Percentiles rank a stretch among this genome's conserved stretches.
Evolutionary conservation across 2,113 vertebrate genomes (phyloP).

Genomic region (Zosterops borbonicus): DNA sequence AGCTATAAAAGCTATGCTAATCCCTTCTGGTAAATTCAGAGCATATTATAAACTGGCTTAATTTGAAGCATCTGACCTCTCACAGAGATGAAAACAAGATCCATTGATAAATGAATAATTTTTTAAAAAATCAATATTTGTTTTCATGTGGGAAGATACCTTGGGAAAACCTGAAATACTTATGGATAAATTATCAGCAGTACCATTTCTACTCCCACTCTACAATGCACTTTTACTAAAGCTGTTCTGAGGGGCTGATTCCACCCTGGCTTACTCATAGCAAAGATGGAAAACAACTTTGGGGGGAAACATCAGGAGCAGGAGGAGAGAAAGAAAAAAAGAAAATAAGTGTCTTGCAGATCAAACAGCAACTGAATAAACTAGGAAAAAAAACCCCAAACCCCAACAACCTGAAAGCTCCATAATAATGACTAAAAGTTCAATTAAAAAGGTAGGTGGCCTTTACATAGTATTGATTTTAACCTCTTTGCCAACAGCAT

Average conservation of each 20-base stretch:
- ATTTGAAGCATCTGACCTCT: neutral
- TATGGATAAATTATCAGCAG: neutral
- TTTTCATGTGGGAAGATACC: neutral
- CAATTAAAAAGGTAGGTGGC: neutral
- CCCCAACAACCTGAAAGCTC: neutral
- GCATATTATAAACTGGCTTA: neutral
- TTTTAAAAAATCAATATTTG: neutral
- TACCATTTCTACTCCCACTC: neutral
- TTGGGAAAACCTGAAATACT: neutral
- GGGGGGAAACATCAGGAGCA: neutral
- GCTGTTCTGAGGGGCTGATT: neutral
- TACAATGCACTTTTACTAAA: neutral
- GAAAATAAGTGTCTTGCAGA: neutral
- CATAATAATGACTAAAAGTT: neutral
- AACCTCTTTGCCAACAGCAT: neutral
- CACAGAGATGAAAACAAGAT: neutral
- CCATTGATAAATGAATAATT: neutral
- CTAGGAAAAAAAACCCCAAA: neutral
- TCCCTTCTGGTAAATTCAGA: neutral
- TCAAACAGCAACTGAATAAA: neutral
- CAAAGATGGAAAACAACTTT: neutral
- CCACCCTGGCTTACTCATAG: neutral
- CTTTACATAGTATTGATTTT: neutral
- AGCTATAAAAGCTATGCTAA: neutral
- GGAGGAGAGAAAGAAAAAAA: neutral